Percentiles rank a stretch among this genome's conserved stretches.
Conservation (phyloP, 2,888 invertebrate species). For the Pachymerium ferrugineum region DNA sequence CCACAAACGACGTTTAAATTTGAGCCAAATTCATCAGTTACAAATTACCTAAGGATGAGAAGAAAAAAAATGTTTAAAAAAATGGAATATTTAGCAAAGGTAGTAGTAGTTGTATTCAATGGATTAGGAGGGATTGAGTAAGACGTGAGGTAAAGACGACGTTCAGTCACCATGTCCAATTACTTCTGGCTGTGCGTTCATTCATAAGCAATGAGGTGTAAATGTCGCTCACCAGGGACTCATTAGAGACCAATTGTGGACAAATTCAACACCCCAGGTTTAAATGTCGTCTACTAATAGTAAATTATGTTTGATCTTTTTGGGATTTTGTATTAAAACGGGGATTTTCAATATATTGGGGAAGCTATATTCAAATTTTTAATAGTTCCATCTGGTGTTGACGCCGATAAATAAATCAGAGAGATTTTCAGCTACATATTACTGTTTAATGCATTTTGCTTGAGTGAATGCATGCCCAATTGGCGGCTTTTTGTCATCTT, state of each 20-base stretch:
- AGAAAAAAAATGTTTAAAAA: background rate
- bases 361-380: too few relatives aligned
- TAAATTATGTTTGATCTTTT: too few relatives aligned
- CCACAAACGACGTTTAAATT: background rate
- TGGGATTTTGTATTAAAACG: too few relatives aligned
- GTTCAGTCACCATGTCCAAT: background rate
- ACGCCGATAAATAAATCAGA: too few relatives aligned
- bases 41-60: background rate
- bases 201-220: conserved; percentile 2
- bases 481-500: too few relatives aligned
- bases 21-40: background rate
- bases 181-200: background rate
- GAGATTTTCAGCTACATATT: too few relatives aligned
- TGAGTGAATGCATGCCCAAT: too few relatives aligned
- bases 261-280: background rate
- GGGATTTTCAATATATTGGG: too few relatives aligned
- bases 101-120: background rate
- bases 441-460: too few relatives aligned
- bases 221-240: background rate
- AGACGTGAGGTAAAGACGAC: background rate
- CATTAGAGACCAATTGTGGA: background rate
- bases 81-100: background rate
- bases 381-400: too few relatives aligned
- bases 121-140: background rate
- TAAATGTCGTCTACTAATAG: too few relatives aligned